Base-by-base conservation (phyloP, 2,888 invertebrate species). In the Drosophila dives region DNA sequence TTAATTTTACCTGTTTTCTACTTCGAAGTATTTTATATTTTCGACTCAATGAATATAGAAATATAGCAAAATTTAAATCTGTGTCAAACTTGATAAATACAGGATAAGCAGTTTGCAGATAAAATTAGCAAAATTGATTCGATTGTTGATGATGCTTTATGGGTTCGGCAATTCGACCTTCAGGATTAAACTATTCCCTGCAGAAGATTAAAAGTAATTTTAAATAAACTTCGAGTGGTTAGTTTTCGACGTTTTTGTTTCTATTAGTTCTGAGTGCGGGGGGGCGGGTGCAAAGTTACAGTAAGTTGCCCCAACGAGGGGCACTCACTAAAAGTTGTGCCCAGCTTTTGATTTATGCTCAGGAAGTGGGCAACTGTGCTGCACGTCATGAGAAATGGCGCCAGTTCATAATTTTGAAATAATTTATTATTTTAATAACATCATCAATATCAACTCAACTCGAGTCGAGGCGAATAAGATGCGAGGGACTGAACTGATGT, bases 401-500 rank as follows among this genome's bases (percentile, higher is more conserved):
- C 80, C 89, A 86, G 89, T 87, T 87, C 89, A 87, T 87, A 87
- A 87, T 87, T 87, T 87, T 87, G 80, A 89, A 87, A 87, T 87
- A 87, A 87, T 87, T 87, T 87, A 87, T 87, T 87, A 87, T 87
- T 87, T 87, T 87, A 87, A 87, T 87, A 87, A 87, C 86, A 87
- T 87, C 86, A 87, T 87, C 86, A 87, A 87, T 87, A 87, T 87
- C 71, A 87, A 89, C 84, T 86, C 84, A 78, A 87, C 74, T 74
- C 64, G 32, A 72, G 36, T 72, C 64, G 54, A 51, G 23, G 51
- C 42, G 42, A 3, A 29, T 51, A 12, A 36, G 26, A 2, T 36
- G 45, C 55, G 33, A 33, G 17, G 45, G 15, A 34, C 34, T 15
- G 10, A 58, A 64, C 45, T 61, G 72, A 72, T 76, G 73, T 77